Base-by-base conservation (phyloP, 2,113 vertebrate species). In the Gadus macrocephalus region DNA sequence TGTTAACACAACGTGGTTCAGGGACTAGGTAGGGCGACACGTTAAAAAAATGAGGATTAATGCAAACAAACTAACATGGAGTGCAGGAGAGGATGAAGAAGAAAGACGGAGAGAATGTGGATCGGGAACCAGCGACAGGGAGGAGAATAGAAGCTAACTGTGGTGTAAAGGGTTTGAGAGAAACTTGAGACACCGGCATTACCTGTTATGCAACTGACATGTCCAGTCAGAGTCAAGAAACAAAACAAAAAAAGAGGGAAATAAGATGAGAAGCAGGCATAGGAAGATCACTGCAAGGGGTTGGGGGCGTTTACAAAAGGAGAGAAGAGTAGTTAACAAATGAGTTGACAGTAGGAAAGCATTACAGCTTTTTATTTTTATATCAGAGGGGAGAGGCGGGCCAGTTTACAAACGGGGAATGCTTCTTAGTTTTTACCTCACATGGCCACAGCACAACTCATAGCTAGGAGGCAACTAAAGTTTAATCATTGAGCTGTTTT, bases 161-260 rank as follows among this genome's bases (percentile, higher is more conserved):
- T 77, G 60, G 64, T 67, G 72, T 78, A 11, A 77, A 49, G 42
- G 42, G 42, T 42, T 61, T 61, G 38, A 84, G 71, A 81, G 67
- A 81, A 80, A 88, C 66, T 65, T 78, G 78, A 86, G 78, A 90
- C 85, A 87, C 80, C 70, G 80, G 79, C 81, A 81, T 88, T 90
- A 91, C 90, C 89, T 90, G 83, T 90, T 90, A 89, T 70, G 79
- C 81, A 88, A 90, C 89, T 89, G 88, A 90, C 88, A 91, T 80
- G 85, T 91, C 85, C 88, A 90, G 88, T 89, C 89, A 90, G 73
- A 88, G 75, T 86, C 72, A 85, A 83, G 70, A 73, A 78, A 80
- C 66, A 69, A 73, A 73, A 70, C 58, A 22, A 67, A 7, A 75
- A 61, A 61, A 12, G 55, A 58, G 55, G 55, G 78, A 68, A 59